Percentiles rank a stretch among this genome's conserved stretches.
Conservation (phyloP, 2,888 invertebrate species). For the Drosophila anomalipes region DNA sequence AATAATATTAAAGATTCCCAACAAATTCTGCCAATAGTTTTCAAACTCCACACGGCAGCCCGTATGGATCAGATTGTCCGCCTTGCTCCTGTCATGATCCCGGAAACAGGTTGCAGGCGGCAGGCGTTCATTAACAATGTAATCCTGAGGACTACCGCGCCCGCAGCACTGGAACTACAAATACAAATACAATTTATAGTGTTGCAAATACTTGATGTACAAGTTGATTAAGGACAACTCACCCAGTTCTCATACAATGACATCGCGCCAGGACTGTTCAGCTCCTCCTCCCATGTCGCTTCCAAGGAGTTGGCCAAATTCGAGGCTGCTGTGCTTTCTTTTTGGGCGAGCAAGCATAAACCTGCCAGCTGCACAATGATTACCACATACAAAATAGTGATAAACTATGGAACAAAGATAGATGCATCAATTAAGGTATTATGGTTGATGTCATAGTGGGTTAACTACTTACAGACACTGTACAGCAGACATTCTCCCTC, state of each 20-base stretch:
- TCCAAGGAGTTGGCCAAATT: constrained; percentile 77
- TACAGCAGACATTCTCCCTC: constrained; percentile 94
- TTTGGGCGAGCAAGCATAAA: constrained; percentile 51
- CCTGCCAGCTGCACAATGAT: constrained; percentile 66
- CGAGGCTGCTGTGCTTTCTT: constrained; percentile 51
- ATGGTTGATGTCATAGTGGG: constrained; percentile 21
- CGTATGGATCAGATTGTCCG: constrained; percentile 72
- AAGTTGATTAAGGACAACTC: constrained; percentile 12
- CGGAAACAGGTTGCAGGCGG: constrained; percentile 81
- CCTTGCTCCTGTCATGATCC: constrained; percentile 64
- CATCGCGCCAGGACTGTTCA: constrained; percentile 79
- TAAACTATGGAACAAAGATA: constrained; percentile 85
- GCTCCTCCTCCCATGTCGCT: constrained; percentile 85
- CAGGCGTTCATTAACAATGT: constrained; percentile 77
- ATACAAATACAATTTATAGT: not conserved
- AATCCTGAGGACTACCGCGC: constrained; percentile 81
- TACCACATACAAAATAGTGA: constrained; percentile 66
- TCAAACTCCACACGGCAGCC: constrained; percentile 80
- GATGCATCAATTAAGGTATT: constrained; percentile 2
- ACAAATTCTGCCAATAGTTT: constrained; percentile 75
- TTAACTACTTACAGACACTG: constrained; percentile 89
- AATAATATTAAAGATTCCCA: constrained; percentile 72
- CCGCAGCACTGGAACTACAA: constrained; percentile 82
- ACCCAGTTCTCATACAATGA: constrained; percentile 82
- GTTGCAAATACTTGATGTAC: not conserved